Evolutionary conservation across 2,888 invertebrate genomes (phyloP), one percentile per base, ranked within the genome.

Genomic region (Eubasilissa splendida): DNA sequence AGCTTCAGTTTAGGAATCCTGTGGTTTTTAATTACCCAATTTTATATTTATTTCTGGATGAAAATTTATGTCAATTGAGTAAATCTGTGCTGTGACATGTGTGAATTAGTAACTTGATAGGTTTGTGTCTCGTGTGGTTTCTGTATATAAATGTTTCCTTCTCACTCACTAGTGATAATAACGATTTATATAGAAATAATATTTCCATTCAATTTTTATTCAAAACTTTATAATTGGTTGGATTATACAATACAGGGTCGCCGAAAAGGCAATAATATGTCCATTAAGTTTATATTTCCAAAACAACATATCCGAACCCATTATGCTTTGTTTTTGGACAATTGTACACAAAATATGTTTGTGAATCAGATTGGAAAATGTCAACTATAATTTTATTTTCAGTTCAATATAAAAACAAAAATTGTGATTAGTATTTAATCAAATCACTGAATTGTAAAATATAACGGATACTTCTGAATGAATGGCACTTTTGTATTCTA

Each of bases 81-180:
- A 81, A 83, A 77, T 80, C 50, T 83, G 83, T 81, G 83, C 83
- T 83, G 83, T 83, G 83, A 82, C 74, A 81, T 75, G 81, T 83
- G 80, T 81, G 66, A 77, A 80, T 83, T 68, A 63, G 50, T 79
- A 79, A 73, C 53, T 66, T 74, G 10, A 14, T 79, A 73, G 33
- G 42, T 22, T 66, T 50, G 65, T 73, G 10, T 50, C 42, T 42
- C 4, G 58, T 22, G 60, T 59, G 33, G 52, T 58, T 73, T 71
- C 63, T 79, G 65, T 79, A 79, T 63, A 79, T 79, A 79, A 53
- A 77, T 63, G 63, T 42, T 68, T 50, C 42, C 68, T 68, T 50
- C 50, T 68, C 68, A 58, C 58, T 58, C 58, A 5, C 63, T 68
- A 68, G 50, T 50, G 58, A 42, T 68, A 68, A 50, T 68, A 14